Evolutionary conservation across 2,797 vertebrate genomes (phyloP).

Genomic region (Sebastes taczanowskii): DNA sequence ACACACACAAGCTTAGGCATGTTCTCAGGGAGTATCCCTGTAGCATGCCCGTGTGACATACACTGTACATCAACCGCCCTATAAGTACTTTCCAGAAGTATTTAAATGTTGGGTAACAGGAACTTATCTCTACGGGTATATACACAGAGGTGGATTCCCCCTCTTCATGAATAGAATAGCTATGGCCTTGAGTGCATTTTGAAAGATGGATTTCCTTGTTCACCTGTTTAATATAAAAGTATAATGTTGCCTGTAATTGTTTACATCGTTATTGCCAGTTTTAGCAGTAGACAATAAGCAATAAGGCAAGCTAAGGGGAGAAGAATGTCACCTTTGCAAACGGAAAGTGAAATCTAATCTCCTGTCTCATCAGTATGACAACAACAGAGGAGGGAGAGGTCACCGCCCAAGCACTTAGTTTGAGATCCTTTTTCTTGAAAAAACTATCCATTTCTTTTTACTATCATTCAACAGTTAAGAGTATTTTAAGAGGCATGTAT

Average conservation of each 20-base stretch:
- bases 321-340: background rate
- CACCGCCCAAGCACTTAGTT: background rate
- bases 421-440: background rate
- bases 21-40: background rate
- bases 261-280: background rate
- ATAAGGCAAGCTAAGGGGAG: background rate
- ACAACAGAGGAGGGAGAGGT: background rate
- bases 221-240: background rate
- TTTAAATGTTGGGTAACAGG: background rate
- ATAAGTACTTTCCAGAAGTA: background rate
- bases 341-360: slow-evolving; percentile 7
- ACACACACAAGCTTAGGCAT: slow-evolving; percentile 12
- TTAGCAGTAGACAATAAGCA: background rate
- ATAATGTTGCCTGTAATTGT: background rate
- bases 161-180: background rate
- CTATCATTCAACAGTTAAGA: background rate
- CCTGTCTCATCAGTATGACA: background rate
- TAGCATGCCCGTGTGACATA: background rate
- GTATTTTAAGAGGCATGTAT: background rate
- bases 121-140: background rate
- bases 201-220: background rate
- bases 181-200: background rate
- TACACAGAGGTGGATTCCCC: background rate
- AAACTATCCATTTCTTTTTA: background rate
- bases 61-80: too few relatives aligned